phyloP scores from a whole-genome alignment of 2,888 invertebrate genomes.

The Melieria picta region DNA sequence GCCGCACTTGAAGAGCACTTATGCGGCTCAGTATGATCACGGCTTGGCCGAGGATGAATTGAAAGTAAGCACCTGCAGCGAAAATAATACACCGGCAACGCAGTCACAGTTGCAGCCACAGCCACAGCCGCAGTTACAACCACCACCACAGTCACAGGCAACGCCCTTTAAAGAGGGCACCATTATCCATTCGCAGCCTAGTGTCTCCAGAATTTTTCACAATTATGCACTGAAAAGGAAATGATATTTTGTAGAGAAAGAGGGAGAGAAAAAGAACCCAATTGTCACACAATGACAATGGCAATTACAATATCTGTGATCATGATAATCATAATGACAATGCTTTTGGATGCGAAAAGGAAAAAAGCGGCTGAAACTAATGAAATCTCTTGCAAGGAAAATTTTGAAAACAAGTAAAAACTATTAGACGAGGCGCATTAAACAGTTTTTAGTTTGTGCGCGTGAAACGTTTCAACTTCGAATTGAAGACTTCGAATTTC shows the following conservation, averaged over 20 bases:
- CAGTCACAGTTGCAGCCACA: slow-evolving; percentile 26
- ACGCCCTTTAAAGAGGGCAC: slow-evolving; percentile 16
- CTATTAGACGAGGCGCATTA: too few species aligned
- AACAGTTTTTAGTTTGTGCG: too few species aligned
- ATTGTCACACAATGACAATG: too few species aligned
- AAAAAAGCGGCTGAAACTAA: too few species aligned
- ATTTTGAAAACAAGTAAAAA: too few species aligned
- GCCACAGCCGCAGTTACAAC: slow-evolving; percentile 22
- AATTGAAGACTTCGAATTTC: too few species aligned
- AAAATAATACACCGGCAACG: slow-evolving; percentile 23
- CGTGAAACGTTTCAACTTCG: too few species aligned
- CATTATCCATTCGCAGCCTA: slow-evolving; percentile 34
- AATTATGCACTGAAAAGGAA: slow-evolving; percentile 30
- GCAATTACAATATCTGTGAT: too few species aligned
- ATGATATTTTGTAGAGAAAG: background rate
- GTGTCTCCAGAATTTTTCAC: slow-evolving; percentile 36
- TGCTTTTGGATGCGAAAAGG: too few species aligned
- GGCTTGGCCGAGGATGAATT: slow-evolving; percentile 74
- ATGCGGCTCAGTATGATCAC: slow-evolving; percentile 82
- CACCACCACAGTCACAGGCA: slow-evolving; percentile 25
- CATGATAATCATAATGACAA: too few species aligned
- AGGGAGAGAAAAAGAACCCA: too few species aligned
- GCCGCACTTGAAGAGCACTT: slow-evolving; percentile 86
- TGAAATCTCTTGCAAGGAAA: too few species aligned
- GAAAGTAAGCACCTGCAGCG: slow-evolving; percentile 68